These are phyloP conservation scores for Spisula solida DNA, from an alignment of 2,888 invertebrate species.

Conservation along the genomic window DNA sequence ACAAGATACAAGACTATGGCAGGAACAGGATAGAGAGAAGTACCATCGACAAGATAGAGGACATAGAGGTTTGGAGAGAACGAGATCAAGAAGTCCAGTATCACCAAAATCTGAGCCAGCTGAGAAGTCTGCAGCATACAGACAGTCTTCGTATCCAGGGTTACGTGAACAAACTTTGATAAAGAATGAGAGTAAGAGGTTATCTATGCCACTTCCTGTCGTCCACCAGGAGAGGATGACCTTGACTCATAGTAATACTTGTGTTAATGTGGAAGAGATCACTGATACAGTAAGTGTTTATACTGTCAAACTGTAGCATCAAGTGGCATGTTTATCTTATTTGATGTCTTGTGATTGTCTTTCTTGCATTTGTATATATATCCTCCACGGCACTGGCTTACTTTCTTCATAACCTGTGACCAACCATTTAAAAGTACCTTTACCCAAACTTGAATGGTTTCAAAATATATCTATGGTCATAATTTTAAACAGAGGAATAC, in stretches of 20 bases:
- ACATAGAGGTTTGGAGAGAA: not conserved
- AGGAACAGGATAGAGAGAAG: not conserved
- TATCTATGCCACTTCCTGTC: constrained; percentile 49
- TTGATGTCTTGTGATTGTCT: no score
- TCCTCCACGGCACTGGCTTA: no score
- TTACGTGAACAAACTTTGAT: constrained; percentile 22
- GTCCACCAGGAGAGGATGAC: constrained; percentile 26
- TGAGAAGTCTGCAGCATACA: constrained; percentile 30
- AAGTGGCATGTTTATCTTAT: not conserved
- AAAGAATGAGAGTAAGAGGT: constrained; percentile 50
- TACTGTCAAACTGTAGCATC: not conserved
- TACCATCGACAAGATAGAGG: not conserved
- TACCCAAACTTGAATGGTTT: no score
- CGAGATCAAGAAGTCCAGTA: not conserved
- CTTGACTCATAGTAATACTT: constrained; percentile 12
- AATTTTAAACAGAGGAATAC: no score
- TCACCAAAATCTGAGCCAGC: not conserved
- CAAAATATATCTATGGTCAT: no score
- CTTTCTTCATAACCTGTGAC: no score
- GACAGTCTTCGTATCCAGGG: constrained; percentile 55
- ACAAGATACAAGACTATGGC: not conserved
- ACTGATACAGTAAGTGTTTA: constrained; percentile 41
- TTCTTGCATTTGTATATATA: no score
- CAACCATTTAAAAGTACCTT: no score
- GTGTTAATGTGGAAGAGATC: constrained; percentile 32